phyloP scores from a whole-genome alignment of 2,113 vertebrate genomes.

The Eudyptes chrysolophus region DNA sequence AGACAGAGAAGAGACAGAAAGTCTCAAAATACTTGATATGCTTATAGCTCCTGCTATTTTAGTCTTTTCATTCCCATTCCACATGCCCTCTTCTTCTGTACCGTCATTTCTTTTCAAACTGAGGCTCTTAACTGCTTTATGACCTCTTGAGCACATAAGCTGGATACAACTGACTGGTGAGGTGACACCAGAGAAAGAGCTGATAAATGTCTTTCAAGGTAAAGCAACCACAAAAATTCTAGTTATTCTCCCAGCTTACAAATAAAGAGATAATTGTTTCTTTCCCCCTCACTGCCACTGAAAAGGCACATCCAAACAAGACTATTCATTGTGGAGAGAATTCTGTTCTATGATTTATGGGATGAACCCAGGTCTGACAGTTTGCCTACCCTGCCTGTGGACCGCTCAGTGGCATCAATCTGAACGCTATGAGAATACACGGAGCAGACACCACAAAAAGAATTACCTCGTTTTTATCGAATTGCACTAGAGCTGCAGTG shows the following conservation, averaged over 20 bases:
- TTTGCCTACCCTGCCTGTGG: neutral
- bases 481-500: neutral
- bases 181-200: neutral
- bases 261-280: neutral
- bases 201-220: neutral
- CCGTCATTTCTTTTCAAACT: neutral
- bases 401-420: neutral
- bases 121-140: neutral
- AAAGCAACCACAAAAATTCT: neutral
- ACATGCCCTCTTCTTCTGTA: neutral
- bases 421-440: neutral
- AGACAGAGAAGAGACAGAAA: conserved; percentile 22
- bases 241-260: neutral
- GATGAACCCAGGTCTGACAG: neutral
- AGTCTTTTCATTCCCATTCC: neutral
- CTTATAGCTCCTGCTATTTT: neutral
- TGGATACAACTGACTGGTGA: neutral
- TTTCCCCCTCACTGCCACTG: neutral
- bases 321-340: neutral
- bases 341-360: neutral
- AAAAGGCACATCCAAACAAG: neutral
- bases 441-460: neutral
- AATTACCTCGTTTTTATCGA: neutral
- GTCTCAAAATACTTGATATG: neutral
- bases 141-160: neutral